Evolutionary conservation across 2,797 vertebrate genomes (phyloP).

Genomic region (Chelonia mydas): DNA sequence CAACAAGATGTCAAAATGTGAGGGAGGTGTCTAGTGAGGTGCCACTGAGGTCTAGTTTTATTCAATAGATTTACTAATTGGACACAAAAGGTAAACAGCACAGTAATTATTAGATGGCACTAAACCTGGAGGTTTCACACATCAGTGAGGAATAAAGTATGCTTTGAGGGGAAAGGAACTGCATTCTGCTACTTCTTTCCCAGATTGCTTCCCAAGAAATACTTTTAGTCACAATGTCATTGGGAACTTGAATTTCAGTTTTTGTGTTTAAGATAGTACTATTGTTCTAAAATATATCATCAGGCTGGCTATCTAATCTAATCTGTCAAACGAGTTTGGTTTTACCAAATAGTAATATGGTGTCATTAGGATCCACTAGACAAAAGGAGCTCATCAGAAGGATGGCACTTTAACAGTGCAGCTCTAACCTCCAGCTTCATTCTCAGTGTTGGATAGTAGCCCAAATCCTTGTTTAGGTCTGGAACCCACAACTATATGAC

Average conservation of each 20-base stretch:
- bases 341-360: neutral
- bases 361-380: neutral
- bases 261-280: neutral
- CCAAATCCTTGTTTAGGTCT: neutral
- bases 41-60: neutral
- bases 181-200: neutral
- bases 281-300: neutral
- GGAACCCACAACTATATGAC: neutral
- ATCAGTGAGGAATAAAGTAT: neutral
- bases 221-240: slow-evolving; percentile 4
- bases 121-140: neutral
- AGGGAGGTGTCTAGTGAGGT: neutral
- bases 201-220: slow-evolving; percentile 12
- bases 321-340: neutral
- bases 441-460: neutral
- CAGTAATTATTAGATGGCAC: neutral
- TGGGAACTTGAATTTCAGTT: slow-evolving; percentile 4
- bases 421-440: neutral
- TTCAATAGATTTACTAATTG: neutral
- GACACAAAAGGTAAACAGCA: slow-evolving; percentile 11
- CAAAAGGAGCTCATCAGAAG: neutral
- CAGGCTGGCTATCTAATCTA: neutral
- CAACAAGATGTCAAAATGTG: neutral
- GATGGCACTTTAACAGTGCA: accelerated
- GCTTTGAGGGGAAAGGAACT: neutral